These are phyloP conservation scores for Eulemur rubriventer DNA, from an alignment of 2,797 vertebrate genomes.

Conservation along the genomic window DNA sequence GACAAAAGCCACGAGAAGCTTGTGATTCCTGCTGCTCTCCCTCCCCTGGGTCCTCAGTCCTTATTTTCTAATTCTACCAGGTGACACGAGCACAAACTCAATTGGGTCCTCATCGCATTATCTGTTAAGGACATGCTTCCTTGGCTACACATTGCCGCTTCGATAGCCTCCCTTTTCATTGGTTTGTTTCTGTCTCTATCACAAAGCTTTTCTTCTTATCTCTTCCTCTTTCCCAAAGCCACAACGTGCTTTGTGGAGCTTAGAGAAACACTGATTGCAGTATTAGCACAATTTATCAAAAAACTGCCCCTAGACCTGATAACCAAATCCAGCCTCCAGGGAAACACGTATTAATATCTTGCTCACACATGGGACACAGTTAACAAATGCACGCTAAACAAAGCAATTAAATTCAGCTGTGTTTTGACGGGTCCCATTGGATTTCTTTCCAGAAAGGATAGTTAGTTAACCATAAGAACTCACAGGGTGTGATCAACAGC, in stretches of 20 bases:
- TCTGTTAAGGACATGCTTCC: constrained; percentile 38
- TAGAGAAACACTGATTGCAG: constrained; percentile 46
- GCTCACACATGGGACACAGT: constrained; percentile 61
- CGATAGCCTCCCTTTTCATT: not conserved
- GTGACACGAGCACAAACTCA: not conserved
- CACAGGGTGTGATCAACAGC: constrained; percentile 74
- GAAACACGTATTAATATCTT: constrained; percentile 70
- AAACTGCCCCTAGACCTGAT: constrained; percentile 65
- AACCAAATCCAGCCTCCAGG: constrained; percentile 65
- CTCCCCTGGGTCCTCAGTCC: not conserved
- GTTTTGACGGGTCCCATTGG: constrained; percentile 66
- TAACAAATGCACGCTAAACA: constrained; percentile 62
- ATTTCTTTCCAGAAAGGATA: constrained; percentile 69
- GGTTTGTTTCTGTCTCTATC: constrained; percentile 47
- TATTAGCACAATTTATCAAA: constrained; percentile 72
- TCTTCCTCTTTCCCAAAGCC: constrained; percentile 48
- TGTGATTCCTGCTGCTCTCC: no score
- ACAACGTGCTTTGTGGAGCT: not conserved
- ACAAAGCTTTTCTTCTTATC: constrained; percentile 67
- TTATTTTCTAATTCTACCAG: not conserved
- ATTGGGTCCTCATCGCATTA: not conserved
- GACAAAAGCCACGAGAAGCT: not conserved
- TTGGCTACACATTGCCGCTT: not conserved
- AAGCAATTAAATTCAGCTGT: constrained; percentile 73
- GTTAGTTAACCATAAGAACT: constrained; percentile 70